A percentile compares a stretch with the other conserved stretches of the same genome.
phyloP scores from a whole-genome alignment of 2,797 vertebrate species.

The Ptychobarbus kaznakovi region DNA sequence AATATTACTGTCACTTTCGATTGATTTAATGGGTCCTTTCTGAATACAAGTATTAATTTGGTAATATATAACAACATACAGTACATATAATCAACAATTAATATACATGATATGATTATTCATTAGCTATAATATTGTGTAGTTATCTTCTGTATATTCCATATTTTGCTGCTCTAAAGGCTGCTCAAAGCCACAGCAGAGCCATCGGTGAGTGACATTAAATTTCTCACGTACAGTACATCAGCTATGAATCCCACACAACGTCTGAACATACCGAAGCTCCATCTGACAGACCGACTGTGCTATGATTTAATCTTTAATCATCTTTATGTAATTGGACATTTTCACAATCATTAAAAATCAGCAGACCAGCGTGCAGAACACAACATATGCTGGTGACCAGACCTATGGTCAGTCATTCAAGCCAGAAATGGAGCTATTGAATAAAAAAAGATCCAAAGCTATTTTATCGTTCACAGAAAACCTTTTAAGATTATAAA shows the following conservation, averaged over 20 bases:
- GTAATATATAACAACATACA: not conserved
- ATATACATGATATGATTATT: not conserved
- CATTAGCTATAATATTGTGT: not conserved
- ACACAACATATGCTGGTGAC: constrained; percentile 13
- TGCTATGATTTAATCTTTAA: not conserved
- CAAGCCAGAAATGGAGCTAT: not conserved
- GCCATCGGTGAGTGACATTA: constrained; percentile 22
- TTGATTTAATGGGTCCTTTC: not conserved
- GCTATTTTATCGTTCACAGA: not conserved
- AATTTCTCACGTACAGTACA: constrained; percentile 40
- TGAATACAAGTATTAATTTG: not conserved
- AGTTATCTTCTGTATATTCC: not conserved
- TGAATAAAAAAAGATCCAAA: not conserved
- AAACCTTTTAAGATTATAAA: not conserved
- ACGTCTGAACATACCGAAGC: constrained; percentile 21
- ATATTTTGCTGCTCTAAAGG: not conserved
- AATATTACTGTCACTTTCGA: not conserved
- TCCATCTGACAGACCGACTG: constrained; percentile 38
- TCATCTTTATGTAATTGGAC: not conserved
- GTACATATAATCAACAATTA: not conserved
- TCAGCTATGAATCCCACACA: constrained; percentile 43
- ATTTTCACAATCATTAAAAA: not conserved
- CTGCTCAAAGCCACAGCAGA: constrained; percentile 6
- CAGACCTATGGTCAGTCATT: not conserved
- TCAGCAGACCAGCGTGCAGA: not conserved